A percentile compares a stretch with the other conserved stretches of the same genome.
These are phyloP conservation scores for Echiichthys vipera DNA, from an alignment of 2,797 vertebrate species.

Conservation along the genomic window DNA sequence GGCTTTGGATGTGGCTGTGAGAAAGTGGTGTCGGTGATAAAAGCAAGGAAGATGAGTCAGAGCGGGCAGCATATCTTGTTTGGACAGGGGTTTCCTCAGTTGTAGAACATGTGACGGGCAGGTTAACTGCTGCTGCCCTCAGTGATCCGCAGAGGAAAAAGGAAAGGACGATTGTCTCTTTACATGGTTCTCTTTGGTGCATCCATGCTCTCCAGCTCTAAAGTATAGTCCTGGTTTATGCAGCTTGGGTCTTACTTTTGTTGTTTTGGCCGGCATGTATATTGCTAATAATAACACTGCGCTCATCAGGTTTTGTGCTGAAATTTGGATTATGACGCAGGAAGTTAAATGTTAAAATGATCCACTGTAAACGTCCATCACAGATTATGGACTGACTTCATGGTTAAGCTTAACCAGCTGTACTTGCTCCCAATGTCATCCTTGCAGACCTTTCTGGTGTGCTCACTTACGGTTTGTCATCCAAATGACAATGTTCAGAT, in stretches of 20 bases:
- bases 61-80: conserved; percentile 72
- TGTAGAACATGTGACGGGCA: conserved; percentile 29
- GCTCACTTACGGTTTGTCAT: neutral
- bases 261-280: neutral
- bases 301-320: neutral
- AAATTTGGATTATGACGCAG: neutral
- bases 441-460: neutral
- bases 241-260: neutral
- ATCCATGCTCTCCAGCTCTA: neutral
- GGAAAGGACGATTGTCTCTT: conserved; percentile 48
- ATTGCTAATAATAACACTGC: neutral
- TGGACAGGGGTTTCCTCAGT: conserved; percentile 77
- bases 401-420: neutral
- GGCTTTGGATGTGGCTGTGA: conserved; percentile 49
- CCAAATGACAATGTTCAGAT: neutral
- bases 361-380: neutral
- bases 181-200: conserved; percentile 3
- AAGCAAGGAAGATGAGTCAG: conserved; percentile 65
- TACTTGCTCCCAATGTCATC: neutral
- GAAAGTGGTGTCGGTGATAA: conserved; percentile 62
- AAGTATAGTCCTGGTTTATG: neutral
- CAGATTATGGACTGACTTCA: neutral
- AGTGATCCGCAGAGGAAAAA: conserved; percentile 34
- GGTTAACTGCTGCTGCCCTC: conserved; percentile 57
- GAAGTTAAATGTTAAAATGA: neutral